A percentile compares a stretch with the other conserved stretches of the same genome.
These are phyloP conservation scores for Drosophila trapezifrons DNA, from an alignment of 1,140 invertebrate genomes.

Conservation along the genomic window DNA sequence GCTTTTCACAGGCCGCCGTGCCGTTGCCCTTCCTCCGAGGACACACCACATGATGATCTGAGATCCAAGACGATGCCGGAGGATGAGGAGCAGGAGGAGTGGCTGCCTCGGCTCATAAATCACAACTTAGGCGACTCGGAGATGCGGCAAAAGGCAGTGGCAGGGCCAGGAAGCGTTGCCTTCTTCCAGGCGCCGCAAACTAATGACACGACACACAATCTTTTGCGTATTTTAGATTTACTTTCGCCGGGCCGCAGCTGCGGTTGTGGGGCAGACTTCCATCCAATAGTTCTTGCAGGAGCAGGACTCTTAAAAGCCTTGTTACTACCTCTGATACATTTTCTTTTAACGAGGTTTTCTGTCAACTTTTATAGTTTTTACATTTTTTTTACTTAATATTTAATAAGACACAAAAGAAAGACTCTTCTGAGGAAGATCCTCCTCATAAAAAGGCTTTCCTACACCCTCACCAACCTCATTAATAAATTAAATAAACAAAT, in stretches of 20 bases:
- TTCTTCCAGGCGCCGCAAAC: conserved; percentile 31
- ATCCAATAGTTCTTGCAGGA: neutral
- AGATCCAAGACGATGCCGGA: neutral
- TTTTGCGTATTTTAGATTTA: conserved; percentile 44
- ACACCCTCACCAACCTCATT: too few relatives aligned
- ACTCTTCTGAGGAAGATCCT: too few relatives aligned
- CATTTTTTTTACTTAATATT: too few relatives aligned
- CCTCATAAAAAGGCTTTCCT: too few relatives aligned
- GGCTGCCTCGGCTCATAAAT: conserved; percentile 62
- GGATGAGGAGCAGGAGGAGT: conserved; percentile 16
- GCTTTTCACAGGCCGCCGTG: conserved; percentile 64
- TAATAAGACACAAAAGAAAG: too few relatives aligned
- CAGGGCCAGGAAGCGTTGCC: conserved; percentile 24
- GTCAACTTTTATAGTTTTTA: too few relatives aligned
- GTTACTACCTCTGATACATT: too few relatives aligned
- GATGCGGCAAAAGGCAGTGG: conserved; percentile 8
- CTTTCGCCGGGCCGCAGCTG: conserved; percentile 29
- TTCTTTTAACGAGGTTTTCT: too few relatives aligned
- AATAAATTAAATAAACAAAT: too few relatives aligned
- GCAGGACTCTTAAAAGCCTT: too few relatives aligned
- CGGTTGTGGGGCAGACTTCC: neutral
- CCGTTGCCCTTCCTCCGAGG: conserved; percentile 5
- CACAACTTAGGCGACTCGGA: conserved; percentile 49
- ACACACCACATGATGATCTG: conserved; percentile 43
- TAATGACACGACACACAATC: conserved; percentile 41